A percentile compares a stretch with the other conserved stretches of the same genome.
Conservation (phyloP, 2,797 vertebrate species). For the Phataginus tetradactyla region DNA sequence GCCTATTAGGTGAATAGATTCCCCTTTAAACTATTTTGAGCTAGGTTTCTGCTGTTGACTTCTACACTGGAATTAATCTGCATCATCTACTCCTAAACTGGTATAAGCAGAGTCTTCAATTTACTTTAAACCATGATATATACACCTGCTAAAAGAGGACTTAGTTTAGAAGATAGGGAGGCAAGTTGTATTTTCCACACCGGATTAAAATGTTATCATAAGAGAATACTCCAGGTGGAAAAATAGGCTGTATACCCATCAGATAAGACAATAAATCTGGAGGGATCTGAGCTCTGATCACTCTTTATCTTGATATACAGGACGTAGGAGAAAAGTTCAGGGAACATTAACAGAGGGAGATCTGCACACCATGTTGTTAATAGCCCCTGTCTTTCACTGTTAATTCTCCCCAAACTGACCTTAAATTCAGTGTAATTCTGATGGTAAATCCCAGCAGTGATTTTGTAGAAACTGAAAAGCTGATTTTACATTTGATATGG, state of each 20-base stretch:
- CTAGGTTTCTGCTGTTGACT: background rate
- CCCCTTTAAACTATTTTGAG: background rate
- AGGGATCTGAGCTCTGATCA: background rate
- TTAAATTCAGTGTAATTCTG: background rate
- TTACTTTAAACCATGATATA: background rate
- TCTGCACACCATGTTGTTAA: background rate
- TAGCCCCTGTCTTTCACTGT: background rate
- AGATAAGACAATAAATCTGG: background rate
- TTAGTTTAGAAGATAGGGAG: background rate
- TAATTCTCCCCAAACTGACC: background rate
- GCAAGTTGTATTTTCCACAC: background rate
- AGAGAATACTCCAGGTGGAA: background rate
- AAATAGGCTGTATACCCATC: background rate
- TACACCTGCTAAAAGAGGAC: background rate
- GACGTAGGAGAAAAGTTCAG: background rate
- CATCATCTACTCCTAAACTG: background rate
- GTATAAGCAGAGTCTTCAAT: background rate
- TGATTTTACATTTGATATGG: background rate
- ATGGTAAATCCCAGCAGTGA: background rate
- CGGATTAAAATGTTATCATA: conserved; percentile 4
- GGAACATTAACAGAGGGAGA: background rate
- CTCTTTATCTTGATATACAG: background rate
- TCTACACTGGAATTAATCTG: background rate
- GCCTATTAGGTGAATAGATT: background rate
- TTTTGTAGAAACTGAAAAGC: background rate